Percentiles rank a stretch among this genome's conserved stretches.
Evolutionary conservation across 2,797 vertebrate species (phyloP).

Genomic region (Hippopotamyrus pictus): DNA sequence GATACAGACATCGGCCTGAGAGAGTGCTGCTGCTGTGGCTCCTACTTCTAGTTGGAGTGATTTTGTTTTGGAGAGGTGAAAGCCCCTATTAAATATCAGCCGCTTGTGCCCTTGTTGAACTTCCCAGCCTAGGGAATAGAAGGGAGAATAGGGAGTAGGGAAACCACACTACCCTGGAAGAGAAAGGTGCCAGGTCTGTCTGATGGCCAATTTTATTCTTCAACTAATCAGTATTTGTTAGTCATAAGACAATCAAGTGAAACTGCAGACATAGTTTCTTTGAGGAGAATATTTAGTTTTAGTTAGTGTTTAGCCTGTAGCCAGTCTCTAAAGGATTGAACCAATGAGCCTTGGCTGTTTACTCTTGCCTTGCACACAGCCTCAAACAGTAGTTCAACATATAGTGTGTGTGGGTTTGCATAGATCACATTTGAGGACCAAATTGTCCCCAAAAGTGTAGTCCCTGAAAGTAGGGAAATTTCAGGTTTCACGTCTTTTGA

Average conservation of each 20-base stretch:
- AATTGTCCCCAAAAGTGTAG: too few species aligned
- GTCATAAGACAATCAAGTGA: not conserved
- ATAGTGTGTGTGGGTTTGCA: not conserved
- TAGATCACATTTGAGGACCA: too few species aligned
- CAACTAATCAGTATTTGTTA: not conserved
- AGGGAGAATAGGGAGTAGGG: not conserved
- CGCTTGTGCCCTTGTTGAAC: constrained; percentile 43
- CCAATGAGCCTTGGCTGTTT: not conserved
- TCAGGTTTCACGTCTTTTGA: too few species aligned
- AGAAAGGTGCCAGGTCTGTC: not conserved
- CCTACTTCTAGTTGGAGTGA: constrained; percentile 40
- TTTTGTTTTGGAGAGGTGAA: not conserved
- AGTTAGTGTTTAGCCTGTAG: not conserved
- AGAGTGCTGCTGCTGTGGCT: constrained; percentile 62
- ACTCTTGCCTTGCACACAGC: not conserved
- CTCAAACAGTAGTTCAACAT: not conserved
- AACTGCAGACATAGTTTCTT: not conserved
- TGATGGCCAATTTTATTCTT: not conserved
- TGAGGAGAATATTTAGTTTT: not conserved
- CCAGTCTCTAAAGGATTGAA: not conserved
- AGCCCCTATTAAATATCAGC: constrained; percentile 42
- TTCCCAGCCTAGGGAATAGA: not conserved
- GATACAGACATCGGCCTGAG: constrained; percentile 65
- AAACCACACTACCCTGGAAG: too few species aligned
- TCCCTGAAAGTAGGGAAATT: too few species aligned